Percentiles rank a stretch among this genome's conserved stretches.
phyloP scores from a whole-genome alignment of 2,888 invertebrate genomes.

The Allygus modestus region DNA sequence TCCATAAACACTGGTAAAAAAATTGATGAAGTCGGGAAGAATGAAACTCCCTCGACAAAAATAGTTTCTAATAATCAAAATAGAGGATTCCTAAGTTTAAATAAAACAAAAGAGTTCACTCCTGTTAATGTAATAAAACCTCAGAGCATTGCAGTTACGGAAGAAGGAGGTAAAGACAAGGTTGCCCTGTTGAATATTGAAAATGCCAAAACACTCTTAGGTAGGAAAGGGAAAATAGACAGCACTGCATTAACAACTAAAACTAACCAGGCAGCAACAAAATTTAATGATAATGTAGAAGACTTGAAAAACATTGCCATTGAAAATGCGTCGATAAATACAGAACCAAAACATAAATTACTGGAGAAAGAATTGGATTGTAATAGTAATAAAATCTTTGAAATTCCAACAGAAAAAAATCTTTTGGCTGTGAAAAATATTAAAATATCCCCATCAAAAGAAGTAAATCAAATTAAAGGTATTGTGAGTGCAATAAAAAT shows the following conservation, averaged over 20 bases:
- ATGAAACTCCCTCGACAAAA: background rate
- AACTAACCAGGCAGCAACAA: background rate
- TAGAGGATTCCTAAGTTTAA: background rate
- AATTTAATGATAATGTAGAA: background rate
- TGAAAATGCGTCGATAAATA: background rate
- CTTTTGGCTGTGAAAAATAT: background rate
- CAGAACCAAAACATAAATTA: background rate
- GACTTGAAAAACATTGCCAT: background rate
- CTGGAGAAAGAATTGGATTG: background rate
- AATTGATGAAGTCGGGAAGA: background rate
- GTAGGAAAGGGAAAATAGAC: background rate
- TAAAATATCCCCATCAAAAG: background rate
- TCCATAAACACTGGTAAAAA: background rate
- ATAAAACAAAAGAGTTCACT: background rate
- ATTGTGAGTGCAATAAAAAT: background rate
- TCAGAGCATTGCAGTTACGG: background rate
- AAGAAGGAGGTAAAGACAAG: background rate
- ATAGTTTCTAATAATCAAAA: background rate
- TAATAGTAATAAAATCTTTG: background rate
- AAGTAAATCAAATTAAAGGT: slow-evolving; percentile 11
- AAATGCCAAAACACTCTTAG: background rate
- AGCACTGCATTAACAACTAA: background rate
- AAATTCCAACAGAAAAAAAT: background rate
- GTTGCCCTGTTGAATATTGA: background rate
- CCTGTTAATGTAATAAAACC: background rate